Evolutionary conservation across 2,888 invertebrate genomes (phyloP).

Genomic region (Leptarthrus brevirostris): DNA sequence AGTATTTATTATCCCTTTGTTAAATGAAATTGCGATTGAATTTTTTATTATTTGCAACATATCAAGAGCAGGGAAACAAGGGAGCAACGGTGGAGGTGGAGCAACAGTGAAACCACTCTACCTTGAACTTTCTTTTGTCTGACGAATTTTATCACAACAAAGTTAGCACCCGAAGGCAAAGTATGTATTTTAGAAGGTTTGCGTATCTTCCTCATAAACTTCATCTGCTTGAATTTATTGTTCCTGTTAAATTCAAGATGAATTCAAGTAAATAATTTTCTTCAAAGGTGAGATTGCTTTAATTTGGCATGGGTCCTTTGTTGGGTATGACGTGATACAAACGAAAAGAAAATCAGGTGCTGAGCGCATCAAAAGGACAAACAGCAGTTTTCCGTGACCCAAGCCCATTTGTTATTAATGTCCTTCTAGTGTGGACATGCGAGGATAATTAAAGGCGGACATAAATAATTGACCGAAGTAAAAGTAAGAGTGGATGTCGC

Average conservation of each 20-base stretch:
- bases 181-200: background rate
- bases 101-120: slow-evolving; percentile 8
- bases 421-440: slow-evolving; percentile 50
- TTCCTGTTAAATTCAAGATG: slow-evolving; percentile 17
- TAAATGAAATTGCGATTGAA: slow-evolving; percentile 52
- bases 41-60: slow-evolving; percentile 50
- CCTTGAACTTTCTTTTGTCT: slow-evolving; percentile 5
- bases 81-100: background rate
- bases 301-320: slow-evolving; percentile 31
- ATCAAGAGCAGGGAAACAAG: slow-evolving; percentile 15
- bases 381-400: slow-evolving; percentile 50
- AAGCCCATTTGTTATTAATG: slow-evolving; percentile 53
- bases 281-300: slow-evolving; percentile 33
- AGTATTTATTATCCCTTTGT: slow-evolving; percentile 52
- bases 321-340: background rate
- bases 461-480: slow-evolving; percentile 50
- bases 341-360: slow-evolving; percentile 25
- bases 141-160: background rate
- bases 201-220: slow-evolving; percentile 23
- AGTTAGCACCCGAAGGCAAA: background rate
- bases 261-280: slow-evolving; percentile 34
- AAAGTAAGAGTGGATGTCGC: slow-evolving; percentile 50
- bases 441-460: slow-evolving; percentile 53
- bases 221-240: slow-evolving; percentile 31
- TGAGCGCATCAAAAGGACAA: slow-evolving; percentile 18